These are phyloP conservation scores for Heliconius aoede DNA, from an alignment of 2,888 invertebrate species.

Conservation along the genomic window DNA sequence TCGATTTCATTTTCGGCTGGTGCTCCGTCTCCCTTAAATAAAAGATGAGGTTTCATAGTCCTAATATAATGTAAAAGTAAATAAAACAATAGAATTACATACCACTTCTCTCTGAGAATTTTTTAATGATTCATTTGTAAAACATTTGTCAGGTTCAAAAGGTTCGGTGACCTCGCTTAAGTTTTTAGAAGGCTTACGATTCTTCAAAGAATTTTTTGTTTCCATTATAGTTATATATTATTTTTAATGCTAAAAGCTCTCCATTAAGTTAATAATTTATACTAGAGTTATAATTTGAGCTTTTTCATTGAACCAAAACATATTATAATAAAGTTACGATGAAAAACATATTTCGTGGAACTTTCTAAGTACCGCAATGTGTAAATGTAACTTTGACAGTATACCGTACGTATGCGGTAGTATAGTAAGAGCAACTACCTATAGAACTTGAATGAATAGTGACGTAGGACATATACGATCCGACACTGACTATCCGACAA, in stretches of 20 bases:
- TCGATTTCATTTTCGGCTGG: slow-evolving; percentile 54
- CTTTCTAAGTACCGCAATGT: slow-evolving; percentile 21
- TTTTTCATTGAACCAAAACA: neutral
- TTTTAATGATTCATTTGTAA: slow-evolving; percentile 52
- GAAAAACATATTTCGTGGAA: slow-evolving; percentile 23
- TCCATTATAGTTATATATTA: slow-evolving; percentile 53
- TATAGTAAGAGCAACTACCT: too few species aligned
- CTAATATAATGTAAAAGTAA: slow-evolving; percentile 10
- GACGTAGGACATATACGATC: neutral
- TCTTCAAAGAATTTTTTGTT: slow-evolving; percentile 52
- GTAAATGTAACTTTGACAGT: slow-evolving; percentile 11
- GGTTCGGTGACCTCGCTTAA: slow-evolving; percentile 69
- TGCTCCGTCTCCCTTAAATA: slow-evolving; percentile 58
- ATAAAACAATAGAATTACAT: slow-evolving; percentile 48
- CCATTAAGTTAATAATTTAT: neutral
- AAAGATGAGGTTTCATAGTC: neutral
- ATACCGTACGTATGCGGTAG: neutral
- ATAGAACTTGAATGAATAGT: neutral
- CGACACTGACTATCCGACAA: too few species aligned
- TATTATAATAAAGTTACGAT: neutral
- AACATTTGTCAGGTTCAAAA: slow-evolving; percentile 55
- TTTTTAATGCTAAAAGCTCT: neutral
- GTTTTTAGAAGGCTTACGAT: slow-evolving; percentile 59
- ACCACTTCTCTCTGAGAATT: slow-evolving; percentile 59
- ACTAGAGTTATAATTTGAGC: neutral